Evolutionary conservation across 2,797 vertebrate genomes (phyloP).

Genomic region (Gadopsis marmoratus): DNA sequence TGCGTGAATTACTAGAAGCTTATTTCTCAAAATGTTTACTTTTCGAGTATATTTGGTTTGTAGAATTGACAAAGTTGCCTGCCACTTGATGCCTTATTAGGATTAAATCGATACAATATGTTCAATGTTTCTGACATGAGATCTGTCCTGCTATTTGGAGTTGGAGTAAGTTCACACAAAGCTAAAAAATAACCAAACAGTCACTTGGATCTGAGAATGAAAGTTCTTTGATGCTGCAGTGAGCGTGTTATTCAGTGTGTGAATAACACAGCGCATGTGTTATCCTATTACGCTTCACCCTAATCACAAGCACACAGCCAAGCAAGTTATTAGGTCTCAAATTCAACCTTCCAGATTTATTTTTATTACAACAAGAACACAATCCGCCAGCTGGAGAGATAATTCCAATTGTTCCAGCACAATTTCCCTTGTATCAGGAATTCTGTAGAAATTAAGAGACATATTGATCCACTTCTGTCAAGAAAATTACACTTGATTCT

Average conservation of each 20-base stretch:
- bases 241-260: conserved; percentile 3
- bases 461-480: neutral
- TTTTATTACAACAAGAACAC: conserved; percentile 7
- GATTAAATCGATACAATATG: neutral
- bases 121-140: conserved; percentile 1
- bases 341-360: neutral
- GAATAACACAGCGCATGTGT: conserved; percentile 14
- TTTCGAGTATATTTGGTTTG: neutral
- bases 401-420: neutral
- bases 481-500: neutral
- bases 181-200: conserved; percentile 31
- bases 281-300: conserved; percentile 6
- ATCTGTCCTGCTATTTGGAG: neutral
- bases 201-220: conserved; percentile 11
- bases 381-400: neutral
- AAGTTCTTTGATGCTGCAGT: conserved; percentile 19
- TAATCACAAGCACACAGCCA: neutral
- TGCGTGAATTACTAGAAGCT: neutral
- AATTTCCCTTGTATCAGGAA: neutral
- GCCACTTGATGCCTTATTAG: neutral
- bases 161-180: neutral
- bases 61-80: neutral
- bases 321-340: neutral
- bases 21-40: neutral
- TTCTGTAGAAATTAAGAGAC: neutral